Evolutionary conservation across 2,888 invertebrate genomes (phyloP).

Genomic region (Empis stercorea): DNA sequence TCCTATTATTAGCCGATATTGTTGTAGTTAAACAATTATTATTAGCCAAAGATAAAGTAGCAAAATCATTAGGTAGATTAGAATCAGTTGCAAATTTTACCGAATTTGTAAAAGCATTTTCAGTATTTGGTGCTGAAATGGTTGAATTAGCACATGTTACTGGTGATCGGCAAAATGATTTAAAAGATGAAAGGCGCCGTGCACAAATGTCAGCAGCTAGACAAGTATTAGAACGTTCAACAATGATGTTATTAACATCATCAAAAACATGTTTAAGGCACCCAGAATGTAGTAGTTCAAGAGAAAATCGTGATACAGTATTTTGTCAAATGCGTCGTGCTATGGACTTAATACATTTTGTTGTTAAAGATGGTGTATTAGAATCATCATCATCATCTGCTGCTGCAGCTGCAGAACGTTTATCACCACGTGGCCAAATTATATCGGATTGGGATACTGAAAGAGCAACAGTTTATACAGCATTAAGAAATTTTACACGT

Average conservation of each 20-base stretch:
- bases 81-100: constrained; percentile 86
- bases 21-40: constrained; percentile 94
- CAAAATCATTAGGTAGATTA: constrained; percentile 67
- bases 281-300: constrained; percentile 83
- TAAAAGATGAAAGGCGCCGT: constrained; percentile 83
- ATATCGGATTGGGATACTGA: constrained; percentile 49
- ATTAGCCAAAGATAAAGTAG: constrained; percentile 90
- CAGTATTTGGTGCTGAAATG: constrained; percentile 97
- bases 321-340: constrained; percentile 96
- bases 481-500: constrained; percentile 67
- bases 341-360: constrained; percentile 94
- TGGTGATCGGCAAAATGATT: constrained; percentile 64
- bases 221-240: constrained; percentile 88
- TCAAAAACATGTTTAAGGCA: constrained; percentile 93
- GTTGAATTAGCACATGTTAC: constrained; percentile 94
- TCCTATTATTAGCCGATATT: constrained; percentile 90
- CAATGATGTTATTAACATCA: constrained; percentile 91
- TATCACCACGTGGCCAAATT: constrained; percentile 24
- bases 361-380: constrained; percentile 90
- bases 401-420: constrained; percentile 23
- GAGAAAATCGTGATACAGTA: constrained; percentile 93
- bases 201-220: constrained; percentile 96
- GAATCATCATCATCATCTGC: constrained; percentile 42
- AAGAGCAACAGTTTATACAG: constrained; percentile 58
- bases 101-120: constrained; percentile 97